A percentile compares a stretch with the other conserved stretches of the same genome.
Conservation (phyloP, 2,888 invertebrate genomes). For the Gryllus longicercus region DNA sequence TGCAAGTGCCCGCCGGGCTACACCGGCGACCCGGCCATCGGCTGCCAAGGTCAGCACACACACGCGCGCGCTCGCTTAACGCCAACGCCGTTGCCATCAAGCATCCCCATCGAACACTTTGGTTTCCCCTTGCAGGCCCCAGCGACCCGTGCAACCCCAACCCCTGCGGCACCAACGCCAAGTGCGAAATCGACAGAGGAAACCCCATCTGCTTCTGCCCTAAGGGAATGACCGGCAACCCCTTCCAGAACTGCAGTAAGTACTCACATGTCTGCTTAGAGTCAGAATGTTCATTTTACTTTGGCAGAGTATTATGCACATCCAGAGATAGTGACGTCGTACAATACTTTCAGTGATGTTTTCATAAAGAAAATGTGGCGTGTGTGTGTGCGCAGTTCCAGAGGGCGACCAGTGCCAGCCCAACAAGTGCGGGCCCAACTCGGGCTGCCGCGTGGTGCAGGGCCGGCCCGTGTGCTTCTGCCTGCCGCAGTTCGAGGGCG, state of each 20-base stretch:
- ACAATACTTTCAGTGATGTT: constrained; percentile 21
- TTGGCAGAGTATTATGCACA: not conserved
- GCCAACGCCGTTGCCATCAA: too few species aligned
- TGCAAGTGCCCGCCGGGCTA: constrained; percentile 83
- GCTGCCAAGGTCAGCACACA: constrained; percentile 54
- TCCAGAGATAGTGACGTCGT: constrained; percentile 20
- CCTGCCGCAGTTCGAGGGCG: constrained; percentile 80
- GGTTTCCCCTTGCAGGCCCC: constrained; percentile 52
- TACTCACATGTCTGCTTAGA: constrained; percentile 42
- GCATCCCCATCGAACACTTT: too few species aligned
- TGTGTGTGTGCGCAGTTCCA: constrained; percentile 59
- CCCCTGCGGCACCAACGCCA: constrained; percentile 82
- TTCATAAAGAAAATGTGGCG: not conserved
- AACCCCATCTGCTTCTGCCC: constrained; percentile 87
- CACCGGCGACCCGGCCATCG: constrained; percentile 68
- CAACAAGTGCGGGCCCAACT: constrained; percentile 79
- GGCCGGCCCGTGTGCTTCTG: constrained; percentile 82
- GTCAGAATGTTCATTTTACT: not conserved
- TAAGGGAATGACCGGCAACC: constrained; percentile 85
- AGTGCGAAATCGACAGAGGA: constrained; percentile 80
- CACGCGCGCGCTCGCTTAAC: not conserved
- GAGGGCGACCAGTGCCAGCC: constrained; percentile 80
- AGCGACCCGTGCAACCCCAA: constrained; percentile 75
- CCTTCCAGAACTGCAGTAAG: constrained; percentile 86
- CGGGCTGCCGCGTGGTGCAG: constrained; percentile 73